These are phyloP conservation scores for Psix sp. DNA, from an alignment of 1,140 invertebrate genomes.

Conservation along the genomic window DNA sequence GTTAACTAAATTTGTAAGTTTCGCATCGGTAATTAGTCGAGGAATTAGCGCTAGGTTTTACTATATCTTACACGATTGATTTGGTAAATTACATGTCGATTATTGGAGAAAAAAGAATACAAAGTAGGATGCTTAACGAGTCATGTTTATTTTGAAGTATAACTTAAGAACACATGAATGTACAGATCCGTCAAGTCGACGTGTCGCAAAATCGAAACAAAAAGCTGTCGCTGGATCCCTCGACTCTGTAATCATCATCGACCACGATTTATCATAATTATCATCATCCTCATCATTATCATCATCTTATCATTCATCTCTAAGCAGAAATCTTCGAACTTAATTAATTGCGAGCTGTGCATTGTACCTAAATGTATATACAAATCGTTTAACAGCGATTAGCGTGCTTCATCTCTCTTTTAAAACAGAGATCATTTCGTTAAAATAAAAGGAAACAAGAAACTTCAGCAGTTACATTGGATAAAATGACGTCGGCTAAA, in stretches of 20 bases:
- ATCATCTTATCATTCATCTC: slow-evolving; percentile 9
- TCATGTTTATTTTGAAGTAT: slow-evolving; percentile 6
- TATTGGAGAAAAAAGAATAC: no score
- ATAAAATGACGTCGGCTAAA: no score
- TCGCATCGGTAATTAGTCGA: no score
- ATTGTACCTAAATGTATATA: slow-evolving; percentile 64
- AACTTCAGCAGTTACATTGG: no score
- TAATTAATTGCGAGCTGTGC: slow-evolving; percentile 40
- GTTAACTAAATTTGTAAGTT: no score
- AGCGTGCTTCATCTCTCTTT: slow-evolving; percentile 40
- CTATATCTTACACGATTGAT: no score
- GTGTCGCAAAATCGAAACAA: slow-evolving; percentile 7
- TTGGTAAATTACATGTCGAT: no score
- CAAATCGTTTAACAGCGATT: slow-evolving; percentile 64
- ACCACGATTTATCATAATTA: neutral
- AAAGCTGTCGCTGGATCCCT: slow-evolving; percentile 11
- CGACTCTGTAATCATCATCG: slow-evolving; percentile 13
- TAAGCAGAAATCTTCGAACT: slow-evolving; percentile 33
- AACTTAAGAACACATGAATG: no score
- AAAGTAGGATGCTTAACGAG: no score
- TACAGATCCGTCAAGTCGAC: slow-evolving; percentile 4
- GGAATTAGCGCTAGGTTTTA: no score
- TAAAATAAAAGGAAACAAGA: slow-evolving; percentile 20
- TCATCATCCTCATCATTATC: neutral
- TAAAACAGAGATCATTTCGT: slow-evolving; percentile 32